Evolutionary conservation across 2,888 invertebrate species (phyloP).

Genomic region (Archaeoteleia sp.): DNA sequence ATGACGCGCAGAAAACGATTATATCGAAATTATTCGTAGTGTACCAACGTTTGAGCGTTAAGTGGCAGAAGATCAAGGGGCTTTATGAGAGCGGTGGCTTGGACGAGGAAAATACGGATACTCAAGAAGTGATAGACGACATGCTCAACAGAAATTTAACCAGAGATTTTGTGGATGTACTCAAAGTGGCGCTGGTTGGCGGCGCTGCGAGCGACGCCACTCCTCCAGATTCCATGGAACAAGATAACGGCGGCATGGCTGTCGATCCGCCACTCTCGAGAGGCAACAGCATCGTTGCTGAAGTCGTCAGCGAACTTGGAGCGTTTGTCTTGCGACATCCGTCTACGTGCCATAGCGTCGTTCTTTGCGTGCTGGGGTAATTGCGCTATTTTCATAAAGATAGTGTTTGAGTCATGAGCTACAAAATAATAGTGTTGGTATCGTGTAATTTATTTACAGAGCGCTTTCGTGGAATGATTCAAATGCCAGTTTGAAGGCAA

Average conservation of each 20-base stretch:
- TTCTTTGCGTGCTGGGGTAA: conserved; percentile 79
- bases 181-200: conserved; percentile 86
- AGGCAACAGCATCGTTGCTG: conserved; percentile 77
- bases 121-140: conserved; percentile 90
- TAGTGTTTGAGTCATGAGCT: too few species aligned
- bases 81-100: conserved; percentile 85
- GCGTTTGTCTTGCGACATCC: conserved; percentile 82
- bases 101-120: conserved; percentile 84
- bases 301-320: conserved; percentile 89
- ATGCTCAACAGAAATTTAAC: conserved; percentile 90
- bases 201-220: conserved; percentile 78
- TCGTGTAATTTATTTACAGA: conserved; percentile 65
- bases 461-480: conserved; percentile 93
- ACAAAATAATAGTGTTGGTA: too few species aligned
- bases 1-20: too few species aligned
- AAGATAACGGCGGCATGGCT: conserved; percentile 83
- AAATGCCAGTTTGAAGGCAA: conserved; percentile 87
- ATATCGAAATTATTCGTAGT: conserved; percentile 70
- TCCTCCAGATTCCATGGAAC: conserved; percentile 79
- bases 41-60: conserved; percentile 80
- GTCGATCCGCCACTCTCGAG: conserved; percentile 77
- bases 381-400: too few species aligned
- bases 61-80: conserved; percentile 87
- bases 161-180: conserved; percentile 90
- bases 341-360: conserved; percentile 80